phyloP scores from a whole-genome alignment of 2,888 invertebrate species.

The Resseliella maxima region DNA sequence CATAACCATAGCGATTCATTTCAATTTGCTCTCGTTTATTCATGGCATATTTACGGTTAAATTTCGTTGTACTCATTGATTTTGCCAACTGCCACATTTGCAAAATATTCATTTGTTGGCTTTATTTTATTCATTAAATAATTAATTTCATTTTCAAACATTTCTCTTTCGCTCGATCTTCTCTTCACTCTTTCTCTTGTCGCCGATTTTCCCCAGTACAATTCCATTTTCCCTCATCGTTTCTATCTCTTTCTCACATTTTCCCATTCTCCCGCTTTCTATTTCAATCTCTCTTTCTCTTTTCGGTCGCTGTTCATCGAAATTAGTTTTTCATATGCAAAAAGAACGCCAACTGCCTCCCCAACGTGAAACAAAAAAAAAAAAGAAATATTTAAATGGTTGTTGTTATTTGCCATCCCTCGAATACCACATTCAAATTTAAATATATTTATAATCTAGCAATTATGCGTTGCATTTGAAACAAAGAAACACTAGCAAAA shows the following conservation, averaged over 20 bases:
- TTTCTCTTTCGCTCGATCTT: not conserved
- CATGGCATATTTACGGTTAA: not conserved
- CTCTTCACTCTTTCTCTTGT: not conserved
- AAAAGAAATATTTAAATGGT: not conserved
- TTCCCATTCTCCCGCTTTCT: no score
- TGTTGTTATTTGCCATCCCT: not conserved
- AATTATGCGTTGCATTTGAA: not conserved
- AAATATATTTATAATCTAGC: constrained; percentile 26
- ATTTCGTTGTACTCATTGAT: constrained; percentile 14
- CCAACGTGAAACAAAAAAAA: not conserved
- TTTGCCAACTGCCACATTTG: not conserved
- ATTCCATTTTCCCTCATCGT: no score
- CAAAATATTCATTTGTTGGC: constrained; percentile 21
- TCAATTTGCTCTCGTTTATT: not conserved
- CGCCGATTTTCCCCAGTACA: no score
- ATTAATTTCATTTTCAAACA: not conserved
- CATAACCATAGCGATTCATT: constrained; percentile 14
- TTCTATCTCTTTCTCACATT: no score
- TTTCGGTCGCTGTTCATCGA: no score
- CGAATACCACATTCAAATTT: constrained; percentile 22
- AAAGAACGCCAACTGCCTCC: not conserved
- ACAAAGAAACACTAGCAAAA: not conserved
- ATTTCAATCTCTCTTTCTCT: no score
- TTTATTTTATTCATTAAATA: constrained; percentile 51
- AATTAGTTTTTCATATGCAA: not conserved